These are phyloP conservation scores for Danionella dracula DNA, from an alignment of 2,797 vertebrate genomes.

Conservation along the genomic window DNA sequence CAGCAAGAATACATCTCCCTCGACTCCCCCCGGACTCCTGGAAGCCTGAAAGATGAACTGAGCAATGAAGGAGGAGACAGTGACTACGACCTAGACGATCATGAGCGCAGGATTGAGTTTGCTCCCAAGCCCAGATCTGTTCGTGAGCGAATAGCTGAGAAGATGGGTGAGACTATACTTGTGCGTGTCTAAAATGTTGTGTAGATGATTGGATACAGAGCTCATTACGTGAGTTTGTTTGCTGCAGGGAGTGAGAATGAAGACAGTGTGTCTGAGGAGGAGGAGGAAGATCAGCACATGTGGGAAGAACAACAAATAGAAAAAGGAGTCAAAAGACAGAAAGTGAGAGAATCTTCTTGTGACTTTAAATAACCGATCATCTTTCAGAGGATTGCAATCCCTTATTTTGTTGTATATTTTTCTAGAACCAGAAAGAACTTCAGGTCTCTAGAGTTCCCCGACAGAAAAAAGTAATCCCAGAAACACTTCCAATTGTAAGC, in stretches of 20 bases:
- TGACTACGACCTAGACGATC: slow-evolving; percentile 77
- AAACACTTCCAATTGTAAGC: slow-evolving; percentile 69
- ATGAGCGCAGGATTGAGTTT: slow-evolving; percentile 75
- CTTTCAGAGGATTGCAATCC: no score
- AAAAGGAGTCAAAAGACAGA: slow-evolving; percentile 77
- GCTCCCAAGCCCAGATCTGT: slow-evolving; percentile 73
- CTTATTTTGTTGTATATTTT: background rate
- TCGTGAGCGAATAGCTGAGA: slow-evolving; percentile 78
- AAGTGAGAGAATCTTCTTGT: slow-evolving; percentile 52
- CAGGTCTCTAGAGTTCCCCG: slow-evolving; percentile 14
- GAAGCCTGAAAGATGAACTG: slow-evolving; percentile 60
- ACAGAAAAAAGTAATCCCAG: slow-evolving; percentile 66
- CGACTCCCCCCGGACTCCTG: slow-evolving; percentile 51
- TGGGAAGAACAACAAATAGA: slow-evolving; percentile 92
- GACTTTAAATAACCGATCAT: background rate
- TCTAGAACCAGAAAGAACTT: slow-evolving; percentile 21
- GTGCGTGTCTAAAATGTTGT: no score
- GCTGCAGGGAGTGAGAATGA: slow-evolving; percentile 59
- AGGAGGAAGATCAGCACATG: slow-evolving; percentile 71
- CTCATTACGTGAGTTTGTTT: slow-evolving; percentile 10
- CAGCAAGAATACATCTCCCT: slow-evolving; percentile 77
- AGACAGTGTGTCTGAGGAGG: slow-evolving; percentile 61
- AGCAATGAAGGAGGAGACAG: slow-evolving; percentile 52
- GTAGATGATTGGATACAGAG: background rate
- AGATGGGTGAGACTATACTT: slow-evolving; percentile 65